Percentiles rank a stretch among this genome's conserved stretches.
These are phyloP conservation scores for Oxyura jamaicensis DNA, from an alignment of 2,113 vertebrate species.

Conservation along the genomic window DNA sequence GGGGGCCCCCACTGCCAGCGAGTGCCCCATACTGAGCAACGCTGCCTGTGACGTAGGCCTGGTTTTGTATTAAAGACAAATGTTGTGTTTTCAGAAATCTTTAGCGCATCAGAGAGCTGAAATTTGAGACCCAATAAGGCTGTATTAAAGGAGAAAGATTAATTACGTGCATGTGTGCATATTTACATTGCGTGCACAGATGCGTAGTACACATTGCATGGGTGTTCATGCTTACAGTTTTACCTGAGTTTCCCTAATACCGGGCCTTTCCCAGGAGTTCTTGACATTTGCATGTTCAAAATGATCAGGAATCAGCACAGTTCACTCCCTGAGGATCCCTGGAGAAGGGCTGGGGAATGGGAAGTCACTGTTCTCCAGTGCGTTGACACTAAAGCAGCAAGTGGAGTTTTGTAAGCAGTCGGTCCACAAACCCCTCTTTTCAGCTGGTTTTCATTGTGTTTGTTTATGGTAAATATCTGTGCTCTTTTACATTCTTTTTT, in stretches of 20 bases:
- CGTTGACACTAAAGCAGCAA: background rate
- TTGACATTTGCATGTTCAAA: slow-evolving; percentile 36
- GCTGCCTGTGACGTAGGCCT: background rate
- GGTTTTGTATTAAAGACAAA: background rate
- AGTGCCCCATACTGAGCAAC: background rate
- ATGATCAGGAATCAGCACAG: background rate
- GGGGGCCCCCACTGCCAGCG: background rate
- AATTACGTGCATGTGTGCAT: slow-evolving; percentile 10
- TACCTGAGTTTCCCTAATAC: background rate
- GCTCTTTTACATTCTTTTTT: background rate
- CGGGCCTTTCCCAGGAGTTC: slow-evolving; percentile 22
- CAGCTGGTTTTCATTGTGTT: background rate
- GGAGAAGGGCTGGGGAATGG: background rate
- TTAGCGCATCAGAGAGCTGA: background rate
- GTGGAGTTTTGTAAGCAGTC: slow-evolving; percentile 7
- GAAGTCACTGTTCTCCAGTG: background rate
- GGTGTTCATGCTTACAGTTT: slow-evolving; percentile 1
- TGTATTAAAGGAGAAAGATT: background rate
- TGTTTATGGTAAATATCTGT: background rate
- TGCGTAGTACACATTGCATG: slow-evolving; percentile 26
- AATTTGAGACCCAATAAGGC: background rate
- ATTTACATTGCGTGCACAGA: background rate
- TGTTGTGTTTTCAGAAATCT: background rate
- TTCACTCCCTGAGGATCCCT: background rate
- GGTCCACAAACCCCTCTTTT: background rate